Evolutionary conservation across 2,888 invertebrate species (phyloP).

Genomic region (Euplexia lucipara): DNA sequence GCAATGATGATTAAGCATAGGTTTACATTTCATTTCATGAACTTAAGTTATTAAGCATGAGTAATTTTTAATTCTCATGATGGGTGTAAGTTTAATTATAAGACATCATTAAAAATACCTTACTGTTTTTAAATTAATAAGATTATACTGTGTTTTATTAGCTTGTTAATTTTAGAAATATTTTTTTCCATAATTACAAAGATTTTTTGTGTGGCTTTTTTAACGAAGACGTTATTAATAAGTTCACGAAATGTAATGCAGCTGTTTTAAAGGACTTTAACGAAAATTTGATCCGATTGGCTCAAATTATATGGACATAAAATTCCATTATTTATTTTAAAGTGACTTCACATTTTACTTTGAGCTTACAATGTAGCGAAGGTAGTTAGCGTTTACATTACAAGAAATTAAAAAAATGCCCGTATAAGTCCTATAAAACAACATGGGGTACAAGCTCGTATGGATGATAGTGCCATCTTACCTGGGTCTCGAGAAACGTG

Average conservation of each 20-base stretch:
- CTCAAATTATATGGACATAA: neutral
- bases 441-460: slow-evolving; percentile 1
- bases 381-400: neutral
- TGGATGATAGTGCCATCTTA: slow-evolving; percentile 60
- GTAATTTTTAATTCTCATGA: too few species aligned
- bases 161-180: too few species aligned
- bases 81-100: too few species aligned
- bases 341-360: neutral
- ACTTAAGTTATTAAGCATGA: neutral
- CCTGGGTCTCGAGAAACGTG: slow-evolving; percentile 87
- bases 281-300: neutral
- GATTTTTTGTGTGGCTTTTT: neutral
- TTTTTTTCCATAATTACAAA: neutral
- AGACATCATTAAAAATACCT: too few species aligned
- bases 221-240: neutral
- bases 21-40: slow-evolving; percentile 28
- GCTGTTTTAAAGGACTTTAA: slow-evolving; percentile 13
- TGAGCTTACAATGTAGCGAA: too few species aligned
- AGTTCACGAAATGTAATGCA: slow-evolving; percentile 28
- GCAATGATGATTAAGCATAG: slow-evolving; percentile 9
- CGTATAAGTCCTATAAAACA: slow-evolving; percentile 4
- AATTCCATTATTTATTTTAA: neutral
- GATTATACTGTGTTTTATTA: too few species aligned
- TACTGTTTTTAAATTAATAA: too few species aligned
- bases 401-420: neutral